Base-by-base conservation (phyloP, 2,113 vertebrate genomes). In the Ancistrus triradiatus region DNA sequence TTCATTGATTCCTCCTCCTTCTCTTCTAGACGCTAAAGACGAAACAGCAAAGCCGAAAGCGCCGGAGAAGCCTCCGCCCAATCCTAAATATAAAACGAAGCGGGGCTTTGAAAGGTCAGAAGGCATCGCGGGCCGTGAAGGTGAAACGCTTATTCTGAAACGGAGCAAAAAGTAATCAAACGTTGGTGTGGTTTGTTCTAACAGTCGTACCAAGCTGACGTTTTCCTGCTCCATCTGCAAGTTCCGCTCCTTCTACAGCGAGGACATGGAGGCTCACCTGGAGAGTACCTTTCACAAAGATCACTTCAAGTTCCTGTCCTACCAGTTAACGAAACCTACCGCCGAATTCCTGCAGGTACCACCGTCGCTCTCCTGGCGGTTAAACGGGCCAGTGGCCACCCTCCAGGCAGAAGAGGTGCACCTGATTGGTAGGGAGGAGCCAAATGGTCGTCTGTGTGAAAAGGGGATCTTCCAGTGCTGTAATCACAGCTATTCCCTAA, bases 221-320 rank as follows among this genome's bases (percentile, higher is more conserved):
- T 98, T 93, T 57, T 90, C 92, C 1, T 98, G 95, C 55, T 97
- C 95, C 0, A 81, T 96, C 3, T 98, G 95, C 74, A 96, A 95
- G 69, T 96, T 92, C 43, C 92, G 93, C 2, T 94, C 95, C 0
- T 96, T 95, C 77, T 95, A 96, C 14, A 91, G 91, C 1, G 92
- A 95, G 0, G 94, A 96, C 64, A 94, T 98, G 92, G 78, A 74
- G 31, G 69, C 43, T 37, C 95, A 97, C 61, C 85, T 98, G 0
- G 91, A 93, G 37, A 98, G 95, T 74, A 90, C 86, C 43, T 98
- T 98, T 76, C 95, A 98, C 56, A 93, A 92, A 78, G 94, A 97
- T 6, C 93, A 96, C 46, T 94, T 97, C 66, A 90, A 89, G 68
- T 96, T 91, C 5, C 88, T 98, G 0, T 89, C 90, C 18, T 86